Evolutionary conservation across 2,113 vertebrate species (phyloP).

Genomic region (Circaetus cinerascens): DNA sequence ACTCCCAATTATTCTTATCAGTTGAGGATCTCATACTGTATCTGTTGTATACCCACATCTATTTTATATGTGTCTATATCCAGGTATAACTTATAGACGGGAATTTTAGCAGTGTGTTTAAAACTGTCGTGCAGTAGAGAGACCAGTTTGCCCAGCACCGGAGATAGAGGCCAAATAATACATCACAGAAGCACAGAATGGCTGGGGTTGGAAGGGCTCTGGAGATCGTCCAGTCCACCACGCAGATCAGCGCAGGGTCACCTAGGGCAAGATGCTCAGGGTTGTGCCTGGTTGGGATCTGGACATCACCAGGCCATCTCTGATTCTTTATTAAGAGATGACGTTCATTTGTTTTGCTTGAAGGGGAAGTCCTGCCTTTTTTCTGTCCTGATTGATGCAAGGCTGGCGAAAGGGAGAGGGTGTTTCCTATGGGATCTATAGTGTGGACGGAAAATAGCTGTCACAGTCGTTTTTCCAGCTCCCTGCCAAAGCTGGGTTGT

Average conservation of each 20-base stretch:
- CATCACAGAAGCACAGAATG: neutral
- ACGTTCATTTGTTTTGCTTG: neutral
- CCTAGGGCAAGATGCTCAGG: neutral
- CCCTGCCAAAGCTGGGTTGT: neutral
- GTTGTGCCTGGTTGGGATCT: neutral
- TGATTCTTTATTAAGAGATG: neutral
- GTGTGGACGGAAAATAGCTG: neutral
- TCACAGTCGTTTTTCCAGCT: neutral
- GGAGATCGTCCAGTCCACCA: neutral
- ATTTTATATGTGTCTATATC: neutral
- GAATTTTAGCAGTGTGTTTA: neutral
- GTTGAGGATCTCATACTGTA: neutral
- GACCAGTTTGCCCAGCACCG: neutral
- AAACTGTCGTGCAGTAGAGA: neutral
- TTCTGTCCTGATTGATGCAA: neutral
- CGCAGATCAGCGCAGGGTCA: fast-evolving
- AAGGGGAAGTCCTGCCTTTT: neutral
- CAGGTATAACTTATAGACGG: neutral
- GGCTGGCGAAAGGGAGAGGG: neutral
- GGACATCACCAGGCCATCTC: neutral
- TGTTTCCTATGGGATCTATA: neutral
- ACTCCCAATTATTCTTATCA: neutral
- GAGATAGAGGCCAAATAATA: neutral
- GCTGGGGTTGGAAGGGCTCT: neutral
- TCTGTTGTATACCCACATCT: neutral